Conservation (phyloP, 1,140 invertebrate species). For the Ylistrum balloti region DNA sequence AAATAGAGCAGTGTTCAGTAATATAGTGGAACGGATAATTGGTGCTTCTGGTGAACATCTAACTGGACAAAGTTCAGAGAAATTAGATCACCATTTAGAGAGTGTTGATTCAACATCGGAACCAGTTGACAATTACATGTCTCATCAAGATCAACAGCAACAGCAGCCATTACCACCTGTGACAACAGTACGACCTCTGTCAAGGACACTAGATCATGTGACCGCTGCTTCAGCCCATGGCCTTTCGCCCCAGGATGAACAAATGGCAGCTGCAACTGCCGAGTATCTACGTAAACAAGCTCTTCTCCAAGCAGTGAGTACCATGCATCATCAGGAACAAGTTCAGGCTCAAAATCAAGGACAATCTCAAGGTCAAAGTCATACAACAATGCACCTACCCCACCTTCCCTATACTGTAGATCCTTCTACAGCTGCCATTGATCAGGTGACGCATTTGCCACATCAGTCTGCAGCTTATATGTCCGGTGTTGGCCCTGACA, state of each 20-base stretch:
- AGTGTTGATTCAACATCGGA: constrained; percentile 25
- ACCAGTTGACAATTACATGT: constrained; percentile 34
- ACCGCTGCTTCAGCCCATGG: constrained; percentile 20
- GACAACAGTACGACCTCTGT: background rate
- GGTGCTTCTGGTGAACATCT: constrained; percentile 11
- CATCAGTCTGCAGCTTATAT: background rate
- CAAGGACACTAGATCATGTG: background rate
- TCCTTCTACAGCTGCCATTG: background rate
- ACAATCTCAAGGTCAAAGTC: background rate
- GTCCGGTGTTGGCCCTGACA: background rate
- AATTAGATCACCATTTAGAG: background rate
- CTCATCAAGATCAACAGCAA: constrained; percentile 23
- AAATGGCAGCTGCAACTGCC: constrained; percentile 25
- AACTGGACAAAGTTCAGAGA: constrained; percentile 3
- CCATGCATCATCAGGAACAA: constrained; percentile 32
- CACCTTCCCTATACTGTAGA: constrained; percentile 1
- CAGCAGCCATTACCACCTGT: constrained; percentile 31
- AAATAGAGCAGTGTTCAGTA: background rate
- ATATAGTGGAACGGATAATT: background rate
- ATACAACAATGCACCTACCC: background rate
- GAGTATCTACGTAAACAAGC: constrained; percentile 19
- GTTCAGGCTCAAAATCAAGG: background rate
- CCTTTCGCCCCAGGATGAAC: background rate
- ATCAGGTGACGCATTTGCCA: background rate
- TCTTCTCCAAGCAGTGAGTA: constrained; percentile 22